Conservation (phyloP, 1,140 invertebrate species). For the Habropoda laboriosa region DNA sequence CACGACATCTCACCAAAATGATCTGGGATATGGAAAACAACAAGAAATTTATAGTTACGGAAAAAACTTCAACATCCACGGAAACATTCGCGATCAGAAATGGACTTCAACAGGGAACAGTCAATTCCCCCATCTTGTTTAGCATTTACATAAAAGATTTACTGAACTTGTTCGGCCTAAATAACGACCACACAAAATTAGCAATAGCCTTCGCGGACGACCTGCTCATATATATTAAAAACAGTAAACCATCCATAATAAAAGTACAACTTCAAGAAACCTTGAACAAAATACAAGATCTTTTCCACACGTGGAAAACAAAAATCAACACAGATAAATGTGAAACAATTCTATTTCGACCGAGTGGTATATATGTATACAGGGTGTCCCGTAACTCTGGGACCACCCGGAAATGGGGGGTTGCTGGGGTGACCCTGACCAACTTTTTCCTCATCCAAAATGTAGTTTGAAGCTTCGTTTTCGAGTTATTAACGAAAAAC, state of each 20-base stretch:
- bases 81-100: neutral
- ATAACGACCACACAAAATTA: neutral
- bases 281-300: conserved; percentile 24
- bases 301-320: conserved; percentile 48
- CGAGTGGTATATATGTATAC: too few species aligned
- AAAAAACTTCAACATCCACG: neutral
- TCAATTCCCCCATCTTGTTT: neutral
- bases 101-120: too few species aligned
- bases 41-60: neutral
- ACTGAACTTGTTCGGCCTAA: too few species aligned
- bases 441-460: too few species aligned
- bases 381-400: too few species aligned
- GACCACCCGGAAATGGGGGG: too few species aligned
- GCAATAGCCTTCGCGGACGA: conserved; percentile 46
- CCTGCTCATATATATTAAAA: conserved; percentile 23
- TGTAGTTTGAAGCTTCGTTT: too few species aligned
- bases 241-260: neutral
- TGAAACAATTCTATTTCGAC: too few species aligned
- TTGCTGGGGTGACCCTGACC: too few species aligned
- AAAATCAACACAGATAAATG: conserved; percentile 50
- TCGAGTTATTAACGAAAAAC: too few species aligned
- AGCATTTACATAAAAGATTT: too few species aligned
- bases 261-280: neutral
- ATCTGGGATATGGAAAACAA: neutral
- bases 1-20: too few species aligned